Evolutionary conservation across 2,797 vertebrate species (phyloP).

Genomic region (Acanthis flammea): DNA sequence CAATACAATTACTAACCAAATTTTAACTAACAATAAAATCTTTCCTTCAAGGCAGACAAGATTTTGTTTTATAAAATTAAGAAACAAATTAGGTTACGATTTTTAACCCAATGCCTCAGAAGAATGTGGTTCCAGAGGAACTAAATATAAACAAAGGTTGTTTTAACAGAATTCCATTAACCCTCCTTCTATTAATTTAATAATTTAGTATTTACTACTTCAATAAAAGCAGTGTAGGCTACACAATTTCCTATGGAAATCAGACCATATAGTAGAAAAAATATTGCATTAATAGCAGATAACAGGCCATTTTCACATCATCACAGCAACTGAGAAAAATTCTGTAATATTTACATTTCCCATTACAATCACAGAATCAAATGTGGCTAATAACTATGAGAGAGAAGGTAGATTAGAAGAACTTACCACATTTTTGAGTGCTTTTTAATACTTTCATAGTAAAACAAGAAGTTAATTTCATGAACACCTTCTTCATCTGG

Average conservation of each 20-base stretch:
- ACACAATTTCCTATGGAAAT: neutral
- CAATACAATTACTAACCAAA: neutral
- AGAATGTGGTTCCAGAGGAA: neutral
- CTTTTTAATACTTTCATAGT: conserved; percentile 90
- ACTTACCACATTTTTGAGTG: conserved; percentile 86
- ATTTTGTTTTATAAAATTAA: neutral
- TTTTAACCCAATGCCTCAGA: neutral
- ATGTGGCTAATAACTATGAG: neutral
- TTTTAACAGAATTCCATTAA: neutral
- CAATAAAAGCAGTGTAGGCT: neutral
- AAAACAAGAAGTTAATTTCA: conserved; percentile 97
- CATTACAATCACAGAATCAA: neutral
- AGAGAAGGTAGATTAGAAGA: neutral
- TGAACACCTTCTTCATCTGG: conserved; percentile 96
- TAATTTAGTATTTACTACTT: neutral
- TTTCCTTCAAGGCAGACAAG: neutral
- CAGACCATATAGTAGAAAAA: neutral
- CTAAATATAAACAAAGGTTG: neutral
- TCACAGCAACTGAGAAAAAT: neutral
- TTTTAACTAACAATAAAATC: neutral
- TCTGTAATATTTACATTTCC: neutral
- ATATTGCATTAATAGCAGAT: neutral
- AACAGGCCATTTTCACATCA: neutral
- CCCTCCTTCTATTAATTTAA: neutral
- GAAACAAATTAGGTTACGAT: neutral